A percentile compares a stretch with the other conserved stretches of the same genome.
Conservation (phyloP, 2,888 invertebrate genomes). For the Noctua fimbriata region DNA sequence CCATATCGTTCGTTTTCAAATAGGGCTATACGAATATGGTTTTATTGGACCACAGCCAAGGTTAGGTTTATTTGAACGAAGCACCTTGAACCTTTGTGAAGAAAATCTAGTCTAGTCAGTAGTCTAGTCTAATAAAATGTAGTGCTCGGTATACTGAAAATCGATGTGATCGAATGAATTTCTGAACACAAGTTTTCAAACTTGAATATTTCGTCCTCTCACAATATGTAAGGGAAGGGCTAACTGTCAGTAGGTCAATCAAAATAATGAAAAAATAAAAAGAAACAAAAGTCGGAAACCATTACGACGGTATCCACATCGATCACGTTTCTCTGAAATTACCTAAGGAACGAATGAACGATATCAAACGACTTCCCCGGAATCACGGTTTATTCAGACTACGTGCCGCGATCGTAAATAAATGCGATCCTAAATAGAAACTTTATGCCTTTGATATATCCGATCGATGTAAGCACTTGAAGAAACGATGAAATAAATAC, state of each 20-base stretch:
- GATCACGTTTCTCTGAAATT: constrained; percentile 54
- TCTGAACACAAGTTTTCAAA: background rate
- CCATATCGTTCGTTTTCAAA: constrained; percentile 6
- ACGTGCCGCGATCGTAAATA: constrained; percentile 42
- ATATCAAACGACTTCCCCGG: constrained; percentile 38
- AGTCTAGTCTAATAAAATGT: background rate
- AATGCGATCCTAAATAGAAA: constrained; percentile 41
- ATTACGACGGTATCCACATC: constrained; percentile 22
- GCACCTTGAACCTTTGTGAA: background rate
- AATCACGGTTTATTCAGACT: constrained; percentile 31
- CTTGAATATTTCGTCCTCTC: background rate
- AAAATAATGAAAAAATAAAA: constrained; percentile 9
- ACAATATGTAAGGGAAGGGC: background rate
- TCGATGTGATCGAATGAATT: background rate
- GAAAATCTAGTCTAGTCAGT: constrained; percentile 9
- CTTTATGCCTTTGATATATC: constrained; percentile 17
- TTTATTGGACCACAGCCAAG: constrained; percentile 12
- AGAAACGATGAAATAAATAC: constrained; percentile 7
- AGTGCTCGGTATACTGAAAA: background rate
- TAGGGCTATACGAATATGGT: background rate
- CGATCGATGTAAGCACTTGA: constrained; percentile 4
- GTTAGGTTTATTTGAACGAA: constrained; percentile 12
- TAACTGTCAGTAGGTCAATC: background rate
- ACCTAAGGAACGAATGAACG: constrained; percentile 24
- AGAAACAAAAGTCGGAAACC: constrained; percentile 2